phyloP scores from a whole-genome alignment of 2,113 vertebrate genomes.

The Elephas maximus region DNA sequence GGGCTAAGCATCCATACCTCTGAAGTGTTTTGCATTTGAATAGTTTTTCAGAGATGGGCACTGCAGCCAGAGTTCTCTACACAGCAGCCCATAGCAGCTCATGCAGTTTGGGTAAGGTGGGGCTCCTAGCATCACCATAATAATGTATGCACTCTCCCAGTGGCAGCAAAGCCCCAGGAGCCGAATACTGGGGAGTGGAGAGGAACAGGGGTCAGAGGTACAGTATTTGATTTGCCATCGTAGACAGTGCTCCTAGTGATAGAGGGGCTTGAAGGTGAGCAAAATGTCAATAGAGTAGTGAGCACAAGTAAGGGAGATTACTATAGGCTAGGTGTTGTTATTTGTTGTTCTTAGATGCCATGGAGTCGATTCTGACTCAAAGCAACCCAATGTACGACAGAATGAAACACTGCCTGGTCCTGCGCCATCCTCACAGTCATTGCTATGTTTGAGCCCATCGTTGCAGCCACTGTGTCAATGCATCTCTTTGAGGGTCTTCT shows the following conservation, averaged over 20 bases:
- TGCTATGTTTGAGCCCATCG: background rate
- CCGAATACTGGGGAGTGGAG: background rate
- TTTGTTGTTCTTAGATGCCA: background rate
- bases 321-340: background rate
- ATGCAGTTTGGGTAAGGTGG: background rate
- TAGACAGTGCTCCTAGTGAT: background rate
- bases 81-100: background rate
- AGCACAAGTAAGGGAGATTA: background rate
- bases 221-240: background rate
- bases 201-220: background rate
- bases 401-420: background rate
- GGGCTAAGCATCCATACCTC: background rate
- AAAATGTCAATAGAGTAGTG: background rate
- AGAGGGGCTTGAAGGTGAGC: background rate
- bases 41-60: background rate
- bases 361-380: background rate
- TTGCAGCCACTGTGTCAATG: background rate
- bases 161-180: background rate
- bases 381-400: background rate
- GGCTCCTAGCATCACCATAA: background rate
- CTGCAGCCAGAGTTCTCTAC: background rate
- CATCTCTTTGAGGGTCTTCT: background rate
- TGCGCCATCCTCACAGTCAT: background rate
- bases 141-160: background rate
- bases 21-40: conserved; percentile 42